These are phyloP conservation scores for Tarsius wallacei DNA, from an alignment of 2,797 vertebrate species.

Conservation along the genomic window DNA sequence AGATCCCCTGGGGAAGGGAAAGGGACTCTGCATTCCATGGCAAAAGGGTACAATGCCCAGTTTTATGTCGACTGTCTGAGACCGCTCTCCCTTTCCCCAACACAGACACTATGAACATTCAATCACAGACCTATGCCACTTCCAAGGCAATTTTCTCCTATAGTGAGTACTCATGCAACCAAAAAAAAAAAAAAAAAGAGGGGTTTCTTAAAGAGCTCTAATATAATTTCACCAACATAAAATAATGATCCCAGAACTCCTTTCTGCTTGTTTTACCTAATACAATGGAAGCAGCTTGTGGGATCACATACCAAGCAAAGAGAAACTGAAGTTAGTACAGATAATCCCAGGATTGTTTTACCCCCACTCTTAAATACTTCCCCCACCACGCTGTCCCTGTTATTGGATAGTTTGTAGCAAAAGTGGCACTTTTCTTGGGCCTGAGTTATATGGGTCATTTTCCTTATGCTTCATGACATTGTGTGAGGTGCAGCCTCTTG, in stretches of 20 bases:
- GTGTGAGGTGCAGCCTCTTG: neutral
- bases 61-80: neutral
- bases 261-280: conserved; percentile 46
- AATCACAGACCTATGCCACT: neutral
- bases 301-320: neutral
- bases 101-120: neutral
- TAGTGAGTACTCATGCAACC: neutral
- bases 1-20: neutral
- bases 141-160: conserved; percentile 23
- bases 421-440: neutral
- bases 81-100: neutral
- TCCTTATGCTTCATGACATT: neutral
- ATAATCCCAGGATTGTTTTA: neutral
- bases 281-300: neutral
- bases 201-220: neutral
- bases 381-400: neutral
- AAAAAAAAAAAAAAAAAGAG: neutral
- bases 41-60: neutral
- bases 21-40: neutral
- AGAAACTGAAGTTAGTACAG: neutral
- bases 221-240: neutral
- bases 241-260: neutral
- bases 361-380: neutral
- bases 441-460: neutral
- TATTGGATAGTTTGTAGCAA: neutral